Evolutionary conservation across 35 echinoderm and acorn worm species (phyloP).

Genomic region (Lytechinus pictus): DNA sequence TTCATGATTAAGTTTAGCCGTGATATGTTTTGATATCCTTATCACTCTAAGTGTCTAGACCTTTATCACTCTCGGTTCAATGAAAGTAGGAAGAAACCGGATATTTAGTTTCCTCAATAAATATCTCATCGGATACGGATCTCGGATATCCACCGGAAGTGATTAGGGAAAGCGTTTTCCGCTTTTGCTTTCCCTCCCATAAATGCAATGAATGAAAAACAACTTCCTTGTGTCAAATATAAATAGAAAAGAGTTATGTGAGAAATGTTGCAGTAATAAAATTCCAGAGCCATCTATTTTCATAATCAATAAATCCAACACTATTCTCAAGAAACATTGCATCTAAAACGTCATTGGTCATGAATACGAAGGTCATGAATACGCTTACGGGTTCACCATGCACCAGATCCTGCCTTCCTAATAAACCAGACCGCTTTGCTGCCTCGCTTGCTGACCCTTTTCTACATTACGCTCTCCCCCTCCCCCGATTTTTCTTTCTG

Average conservation of each 20-base stretch:
- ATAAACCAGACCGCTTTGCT: no score
- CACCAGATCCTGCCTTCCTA: no score
- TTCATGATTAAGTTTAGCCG: not conserved
- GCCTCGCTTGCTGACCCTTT: no score
- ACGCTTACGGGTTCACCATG: no score
- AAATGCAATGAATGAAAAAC: not conserved
- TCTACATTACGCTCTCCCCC: no score
- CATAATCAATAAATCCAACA: no score
- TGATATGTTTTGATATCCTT: not conserved
- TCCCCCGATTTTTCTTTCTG: no score
- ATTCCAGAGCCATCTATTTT: no score
- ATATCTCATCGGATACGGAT: constrained; percentile 5
- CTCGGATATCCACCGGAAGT: not conserved
- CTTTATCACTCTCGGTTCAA: not conserved
- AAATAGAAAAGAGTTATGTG: not conserved
- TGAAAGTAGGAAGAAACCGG: not conserved
- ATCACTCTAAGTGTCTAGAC: not conserved
- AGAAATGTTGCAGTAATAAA: not conserved
- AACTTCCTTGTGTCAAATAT: not conserved
- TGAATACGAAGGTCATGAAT: no score
- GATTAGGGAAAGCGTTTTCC: not conserved
- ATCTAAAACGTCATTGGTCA: no score
- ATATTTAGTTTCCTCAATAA: not conserved
- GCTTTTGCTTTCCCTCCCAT: not conserved
- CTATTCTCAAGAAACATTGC: no score